phyloP scores from a whole-genome alignment of 2,113 vertebrate species.

The Eidolon helvum region DNA sequence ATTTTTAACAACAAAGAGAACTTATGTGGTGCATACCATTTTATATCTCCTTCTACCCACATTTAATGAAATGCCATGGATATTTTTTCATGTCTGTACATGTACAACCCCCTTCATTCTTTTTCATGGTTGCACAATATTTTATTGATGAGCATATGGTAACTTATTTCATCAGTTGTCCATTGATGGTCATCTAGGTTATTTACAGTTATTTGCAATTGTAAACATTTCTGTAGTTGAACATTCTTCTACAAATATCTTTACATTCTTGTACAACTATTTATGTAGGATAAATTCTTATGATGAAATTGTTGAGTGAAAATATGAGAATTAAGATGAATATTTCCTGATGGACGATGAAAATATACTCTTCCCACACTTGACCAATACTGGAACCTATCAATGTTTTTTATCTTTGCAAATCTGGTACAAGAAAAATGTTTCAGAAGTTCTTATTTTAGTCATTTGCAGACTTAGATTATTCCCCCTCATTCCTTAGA shows the following conservation, averaged over 20 bases:
- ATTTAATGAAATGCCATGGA: not conserved
- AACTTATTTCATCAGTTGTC: not conserved
- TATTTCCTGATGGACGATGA: conserved; percentile 39
- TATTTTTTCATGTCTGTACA: not conserved
- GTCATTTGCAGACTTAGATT: not conserved
- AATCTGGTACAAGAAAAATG: conserved; percentile 23
- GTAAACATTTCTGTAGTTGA: not conserved
- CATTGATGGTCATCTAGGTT: not conserved
- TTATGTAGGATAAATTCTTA: conserved; percentile 14
- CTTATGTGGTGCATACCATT: not conserved
- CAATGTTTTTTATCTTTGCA: conserved; percentile 57
- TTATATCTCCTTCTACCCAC: not conserved
- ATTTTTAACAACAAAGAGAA: not conserved
- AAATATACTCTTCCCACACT: conserved; percentile 49
- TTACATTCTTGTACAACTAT: not conserved
- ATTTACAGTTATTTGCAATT: not conserved
- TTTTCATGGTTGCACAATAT: not conserved
- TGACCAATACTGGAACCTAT: conserved; percentile 42
- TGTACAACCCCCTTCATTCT: not conserved
- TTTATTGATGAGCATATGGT: not conserved
- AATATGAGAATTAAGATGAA: conserved; percentile 43
- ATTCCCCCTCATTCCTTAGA: not conserved
- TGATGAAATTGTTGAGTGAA: conserved; percentile 1
- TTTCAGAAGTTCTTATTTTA: conserved; percentile 43
- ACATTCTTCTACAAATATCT: not conserved